Evolutionary conservation across 2,113 vertebrate species (phyloP).

Genomic region (Brachypteracias leptosomus): DNA sequence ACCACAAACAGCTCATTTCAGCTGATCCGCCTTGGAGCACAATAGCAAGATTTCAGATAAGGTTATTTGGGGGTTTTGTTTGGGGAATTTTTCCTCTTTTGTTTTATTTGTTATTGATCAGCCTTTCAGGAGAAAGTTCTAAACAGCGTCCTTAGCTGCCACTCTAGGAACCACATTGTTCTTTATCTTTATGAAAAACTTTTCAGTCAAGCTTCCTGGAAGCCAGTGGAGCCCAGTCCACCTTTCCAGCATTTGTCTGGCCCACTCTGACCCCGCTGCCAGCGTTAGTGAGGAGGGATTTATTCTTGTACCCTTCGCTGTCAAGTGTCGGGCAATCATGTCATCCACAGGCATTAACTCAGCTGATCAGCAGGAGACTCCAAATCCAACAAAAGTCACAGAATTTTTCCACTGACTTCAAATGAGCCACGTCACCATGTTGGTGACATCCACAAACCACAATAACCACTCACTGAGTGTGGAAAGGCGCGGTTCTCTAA

Average conservation of each 20-base stretch:
- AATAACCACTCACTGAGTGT: neutral
- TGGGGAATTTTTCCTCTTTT: neutral
- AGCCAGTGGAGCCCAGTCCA: neutral
- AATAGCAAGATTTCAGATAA: neutral
- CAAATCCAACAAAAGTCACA: neutral
- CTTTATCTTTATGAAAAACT: neutral
- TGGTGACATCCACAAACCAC: neutral
- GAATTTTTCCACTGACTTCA: neutral
- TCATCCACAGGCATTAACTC: neutral
- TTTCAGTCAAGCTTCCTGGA: neutral
- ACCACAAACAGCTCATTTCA: neutral
- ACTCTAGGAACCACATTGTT: neutral
- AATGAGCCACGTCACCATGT: fast-evolving
- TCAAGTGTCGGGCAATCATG: fast-evolving
- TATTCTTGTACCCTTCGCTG: neutral
- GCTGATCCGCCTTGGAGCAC: neutral
- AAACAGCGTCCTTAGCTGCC: neutral
- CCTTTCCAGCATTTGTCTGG: neutral
- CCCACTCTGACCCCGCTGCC: neutral
- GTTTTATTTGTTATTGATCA: neutral
- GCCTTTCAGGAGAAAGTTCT: neutral
- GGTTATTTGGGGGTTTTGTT: neutral
- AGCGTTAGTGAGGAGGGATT: neutral
- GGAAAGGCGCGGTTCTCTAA: neutral
- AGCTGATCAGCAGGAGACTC: neutral